These are phyloP conservation scores for Nycteola revayana DNA, from an alignment of 2,888 invertebrate genomes.

Conservation along the genomic window DNA sequence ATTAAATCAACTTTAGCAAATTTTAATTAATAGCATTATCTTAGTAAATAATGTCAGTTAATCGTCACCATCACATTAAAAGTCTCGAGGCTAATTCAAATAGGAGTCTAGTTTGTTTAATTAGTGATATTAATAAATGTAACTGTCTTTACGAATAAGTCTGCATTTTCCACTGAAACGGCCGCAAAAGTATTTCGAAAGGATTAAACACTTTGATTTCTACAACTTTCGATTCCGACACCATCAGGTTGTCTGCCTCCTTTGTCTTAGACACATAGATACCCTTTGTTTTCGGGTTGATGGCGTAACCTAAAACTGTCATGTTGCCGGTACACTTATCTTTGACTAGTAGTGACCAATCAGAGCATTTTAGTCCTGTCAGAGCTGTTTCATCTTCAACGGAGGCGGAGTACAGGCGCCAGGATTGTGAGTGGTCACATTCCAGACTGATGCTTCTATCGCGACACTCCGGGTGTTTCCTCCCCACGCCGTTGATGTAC, in stretches of 20 bases:
- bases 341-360: constrained; percentile 48
- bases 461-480: constrained; percentile 60
- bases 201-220: constrained; percentile 43
- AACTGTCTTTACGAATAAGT: no score
- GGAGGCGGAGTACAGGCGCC: constrained; percentile 59
- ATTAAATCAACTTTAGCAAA: no score
- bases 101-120: no score
- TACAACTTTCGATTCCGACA: constrained; percentile 35
- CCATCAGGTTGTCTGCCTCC: constrained; percentile 1
- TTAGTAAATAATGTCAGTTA: no score
- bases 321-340: constrained; percentile 49
- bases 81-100: no score
- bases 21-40: no score
- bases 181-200: constrained; percentile 37
- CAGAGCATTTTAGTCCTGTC: constrained; percentile 44
- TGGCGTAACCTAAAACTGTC: constrained; percentile 50
- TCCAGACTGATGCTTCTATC: constrained; percentile 52
- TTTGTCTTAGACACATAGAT: constrained; percentile 58
- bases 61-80: no score
- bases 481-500: constrained; percentile 62
- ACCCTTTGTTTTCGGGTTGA: constrained; percentile 40
- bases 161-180: constrained; percentile 5
- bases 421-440: constrained; percentile 66
- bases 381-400: constrained; percentile 38
- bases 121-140: no score